Base-by-base conservation (phyloP, 2,888 invertebrate species). In the Peribatodes rhomboidaria region DNA sequence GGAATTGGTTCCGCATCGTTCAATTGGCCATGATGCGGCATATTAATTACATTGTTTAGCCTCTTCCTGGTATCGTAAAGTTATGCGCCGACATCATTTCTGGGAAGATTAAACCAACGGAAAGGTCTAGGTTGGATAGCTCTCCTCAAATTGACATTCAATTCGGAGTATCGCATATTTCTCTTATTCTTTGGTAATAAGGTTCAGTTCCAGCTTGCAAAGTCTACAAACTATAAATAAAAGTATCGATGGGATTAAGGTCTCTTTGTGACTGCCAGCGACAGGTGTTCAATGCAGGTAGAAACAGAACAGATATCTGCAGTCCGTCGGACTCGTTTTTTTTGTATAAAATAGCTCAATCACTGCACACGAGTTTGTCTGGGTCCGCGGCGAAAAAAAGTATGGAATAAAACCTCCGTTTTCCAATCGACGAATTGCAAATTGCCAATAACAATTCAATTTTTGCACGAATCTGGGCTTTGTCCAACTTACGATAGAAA, bases 251-350 rank as follows among this genome's bases (percentile, higher is more conserved):
- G 64, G 72, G 75, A 68, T 76, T 70, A 70, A 68, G 68, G 50
- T 75, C 74, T 79, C 75, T 73, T 77, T 80, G 79, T 75, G 74
- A 73, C 65, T 74, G 73, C 66, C 62, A 74, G 76, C 85, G 90
- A 88, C 92, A 92, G 92, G 91, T 92, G 92, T 86, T 86, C 82
- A 80, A 74, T 83, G 86, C 92, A 92, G 92, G 92, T 92, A 92
- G 87, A 80, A 78, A 75, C 78, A 73, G 68, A 68, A 72, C 74
- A 72, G 75, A 76, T 72, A 76, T 70, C 69, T 74, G 68, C 74
- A 73, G 77, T 67, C 78, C 71, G 79, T 69, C 74, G 76, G 71
- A 76, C 72, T 69, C 70, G 71, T 79, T 82, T 85, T 83, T 82
- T 82, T 83, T 81, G 82, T 80, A 78, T 75, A 75, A 79, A 81